These are phyloP conservation scores for Pomacea maculata DNA, from an alignment of 1,140 invertebrate genomes.

Conservation along the genomic window DNA sequence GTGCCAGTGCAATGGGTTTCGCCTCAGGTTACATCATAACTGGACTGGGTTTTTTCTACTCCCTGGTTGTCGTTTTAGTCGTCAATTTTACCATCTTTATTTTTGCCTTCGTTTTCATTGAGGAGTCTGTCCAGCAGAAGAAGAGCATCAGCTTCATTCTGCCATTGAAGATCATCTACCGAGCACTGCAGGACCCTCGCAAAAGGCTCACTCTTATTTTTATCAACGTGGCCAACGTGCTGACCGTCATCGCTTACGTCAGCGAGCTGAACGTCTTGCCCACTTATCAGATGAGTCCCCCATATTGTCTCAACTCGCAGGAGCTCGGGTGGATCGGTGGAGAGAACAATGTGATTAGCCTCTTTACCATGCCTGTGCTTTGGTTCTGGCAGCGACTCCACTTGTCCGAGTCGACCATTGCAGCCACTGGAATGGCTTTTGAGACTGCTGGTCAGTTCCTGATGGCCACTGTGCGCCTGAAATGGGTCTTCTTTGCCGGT, in stretches of 20 bases:
- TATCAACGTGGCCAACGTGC: not conserved
- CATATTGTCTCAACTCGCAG: not conserved
- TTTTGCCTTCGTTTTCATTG: not conserved
- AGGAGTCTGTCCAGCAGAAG: not conserved
- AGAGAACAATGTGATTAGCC: not conserved
- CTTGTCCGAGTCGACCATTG: slow-evolving; percentile 1
- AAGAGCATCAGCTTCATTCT: not conserved
- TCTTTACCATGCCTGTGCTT: not conserved
- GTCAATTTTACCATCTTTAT: not conserved
- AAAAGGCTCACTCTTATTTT: not conserved
- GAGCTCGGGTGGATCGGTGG: not conserved
- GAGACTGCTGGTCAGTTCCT: not conserved
- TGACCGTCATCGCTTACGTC: not conserved
- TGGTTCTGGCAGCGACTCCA: not conserved
- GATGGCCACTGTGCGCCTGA: not conserved
- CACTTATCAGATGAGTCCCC: slow-evolving; percentile 11
- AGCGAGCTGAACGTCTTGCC: not conserved
- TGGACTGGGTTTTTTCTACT: not conserved
- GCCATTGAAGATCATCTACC: not conserved
- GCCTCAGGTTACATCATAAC: not conserved
- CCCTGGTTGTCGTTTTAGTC: not conserved
- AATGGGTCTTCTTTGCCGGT: not conserved
- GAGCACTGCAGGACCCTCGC: not conserved
- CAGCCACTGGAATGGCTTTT: not conserved
- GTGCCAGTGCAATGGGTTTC: not conserved